These are phyloP conservation scores for Tokudaia tokunoshimensis DNA, from an alignment of 2,797 vertebrate genomes.

Conservation along the genomic window DNA sequence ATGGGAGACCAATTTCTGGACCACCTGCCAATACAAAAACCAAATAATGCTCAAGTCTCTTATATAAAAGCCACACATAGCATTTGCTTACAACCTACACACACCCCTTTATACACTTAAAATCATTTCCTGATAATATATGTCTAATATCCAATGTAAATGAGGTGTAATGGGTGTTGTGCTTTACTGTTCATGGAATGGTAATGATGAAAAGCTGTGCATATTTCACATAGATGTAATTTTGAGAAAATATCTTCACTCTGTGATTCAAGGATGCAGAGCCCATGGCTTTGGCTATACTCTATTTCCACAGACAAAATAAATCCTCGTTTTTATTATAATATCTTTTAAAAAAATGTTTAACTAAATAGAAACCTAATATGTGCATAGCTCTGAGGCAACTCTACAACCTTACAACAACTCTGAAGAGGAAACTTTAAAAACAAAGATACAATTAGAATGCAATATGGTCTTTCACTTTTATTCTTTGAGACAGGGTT, in stretches of 20 bases:
- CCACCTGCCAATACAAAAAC: background rate
- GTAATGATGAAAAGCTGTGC: background rate
- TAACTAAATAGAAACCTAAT: conserved; percentile 13
- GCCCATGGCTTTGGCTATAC: background rate
- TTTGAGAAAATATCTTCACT: background rate
- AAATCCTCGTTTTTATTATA: conserved; percentile 16
- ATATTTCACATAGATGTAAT: background rate
- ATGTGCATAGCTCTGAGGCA: background rate
- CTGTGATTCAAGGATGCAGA: background rate
- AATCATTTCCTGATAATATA: background rate
- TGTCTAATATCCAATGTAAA: background rate
- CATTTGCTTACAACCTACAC: background rate
- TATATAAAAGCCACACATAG: background rate
- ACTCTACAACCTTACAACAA: background rate
- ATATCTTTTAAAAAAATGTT: background rate
- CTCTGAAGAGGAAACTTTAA: background rate
- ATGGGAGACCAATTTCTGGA: background rate
- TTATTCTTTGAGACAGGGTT: background rate
- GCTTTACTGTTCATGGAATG: background rate
- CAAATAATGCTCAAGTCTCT: background rate
- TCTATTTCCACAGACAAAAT: background rate
- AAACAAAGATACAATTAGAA: background rate
- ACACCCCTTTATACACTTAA: background rate
- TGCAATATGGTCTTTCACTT: background rate
- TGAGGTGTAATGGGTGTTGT: background rate